phyloP scores from a whole-genome alignment of 1,140 invertebrate genomes.

The Triops cancriformis region DNA sequence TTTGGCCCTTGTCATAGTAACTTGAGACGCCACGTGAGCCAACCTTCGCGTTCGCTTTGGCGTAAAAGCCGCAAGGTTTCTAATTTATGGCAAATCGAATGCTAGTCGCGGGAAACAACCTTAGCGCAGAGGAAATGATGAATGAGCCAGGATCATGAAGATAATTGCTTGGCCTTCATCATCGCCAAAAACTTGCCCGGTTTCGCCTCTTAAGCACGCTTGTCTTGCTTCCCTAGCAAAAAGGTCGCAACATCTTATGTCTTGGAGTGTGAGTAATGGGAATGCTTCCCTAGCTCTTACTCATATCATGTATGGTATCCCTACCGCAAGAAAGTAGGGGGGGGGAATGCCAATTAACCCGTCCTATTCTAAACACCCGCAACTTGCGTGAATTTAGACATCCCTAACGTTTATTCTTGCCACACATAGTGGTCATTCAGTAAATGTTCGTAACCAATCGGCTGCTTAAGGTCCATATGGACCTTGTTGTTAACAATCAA shows the following conservation, averaged over 20 bases:
- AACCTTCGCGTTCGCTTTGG: background rate
- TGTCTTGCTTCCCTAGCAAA: background rate
- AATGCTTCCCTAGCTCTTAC: background rate
- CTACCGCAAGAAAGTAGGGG: background rate
- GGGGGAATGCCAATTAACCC: background rate
- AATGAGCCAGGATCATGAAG: conserved; percentile 1
- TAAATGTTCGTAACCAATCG: no score
- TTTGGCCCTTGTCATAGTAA: background rate
- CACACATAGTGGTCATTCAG: no score
- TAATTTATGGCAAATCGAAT: conserved; percentile 11
- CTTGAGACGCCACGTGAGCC: background rate
- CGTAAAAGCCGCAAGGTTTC: background rate
- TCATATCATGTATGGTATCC: background rate
- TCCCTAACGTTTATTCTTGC: no score
- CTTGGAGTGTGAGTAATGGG: background rate
- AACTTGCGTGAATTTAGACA: no score
- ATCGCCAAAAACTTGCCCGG: background rate
- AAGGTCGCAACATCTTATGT: background rate
- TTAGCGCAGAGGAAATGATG: background rate
- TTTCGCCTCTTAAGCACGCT: background rate
- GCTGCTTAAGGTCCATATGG: no score
- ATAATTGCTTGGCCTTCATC: conserved; percentile 10
- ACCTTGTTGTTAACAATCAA: no score
- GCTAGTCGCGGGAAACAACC: background rate
- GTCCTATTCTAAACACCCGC: background rate